Conservation (phyloP, 2,888 invertebrate species). For the Dusona sp. region DNA sequence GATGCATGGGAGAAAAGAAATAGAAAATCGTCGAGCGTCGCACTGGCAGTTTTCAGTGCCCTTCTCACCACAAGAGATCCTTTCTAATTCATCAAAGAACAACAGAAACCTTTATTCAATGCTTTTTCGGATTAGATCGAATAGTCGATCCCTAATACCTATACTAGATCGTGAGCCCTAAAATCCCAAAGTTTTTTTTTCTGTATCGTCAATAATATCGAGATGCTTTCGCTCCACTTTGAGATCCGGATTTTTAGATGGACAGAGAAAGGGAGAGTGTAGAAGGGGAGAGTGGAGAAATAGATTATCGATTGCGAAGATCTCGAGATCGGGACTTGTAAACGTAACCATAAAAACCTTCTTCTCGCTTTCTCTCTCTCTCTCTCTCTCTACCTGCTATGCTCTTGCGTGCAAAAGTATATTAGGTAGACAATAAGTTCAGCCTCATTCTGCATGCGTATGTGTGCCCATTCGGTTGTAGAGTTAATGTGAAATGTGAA, state of each 20-base stretch:
- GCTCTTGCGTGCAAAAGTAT: constrained; percentile 27
- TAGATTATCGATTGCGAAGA: constrained; percentile 60
- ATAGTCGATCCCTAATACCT: constrained; percentile 32
- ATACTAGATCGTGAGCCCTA: constrained; percentile 28
- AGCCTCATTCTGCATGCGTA: background rate
- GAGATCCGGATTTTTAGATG: constrained; percentile 58
- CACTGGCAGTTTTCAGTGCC: constrained; percentile 7
- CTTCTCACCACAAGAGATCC: constrained; percentile 34
- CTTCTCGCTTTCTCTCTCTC: background rate
- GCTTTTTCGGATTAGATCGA: constrained; percentile 60
- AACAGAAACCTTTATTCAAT: constrained; percentile 49
- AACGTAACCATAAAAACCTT: constrained; percentile 19
- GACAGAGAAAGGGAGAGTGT: constrained; percentile 12
- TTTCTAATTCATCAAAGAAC: constrained; percentile 49
- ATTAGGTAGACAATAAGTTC: background rate
- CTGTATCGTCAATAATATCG: constrained; percentile 66
- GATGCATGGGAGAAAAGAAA: constrained; percentile 12
- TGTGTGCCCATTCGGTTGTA: constrained; percentile 14
- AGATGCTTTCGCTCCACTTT: constrained; percentile 75
- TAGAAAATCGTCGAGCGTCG: constrained; percentile 32
- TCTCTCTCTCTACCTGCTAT: constrained; percentile 22
- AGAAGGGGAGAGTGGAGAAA: constrained; percentile 30
- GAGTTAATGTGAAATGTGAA: constrained; percentile 65
- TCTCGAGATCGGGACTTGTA: constrained; percentile 52
- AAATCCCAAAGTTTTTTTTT: constrained; percentile 51